Conservation (phyloP, 1,140 invertebrate genomes). For the Ladona fulva region DNA sequence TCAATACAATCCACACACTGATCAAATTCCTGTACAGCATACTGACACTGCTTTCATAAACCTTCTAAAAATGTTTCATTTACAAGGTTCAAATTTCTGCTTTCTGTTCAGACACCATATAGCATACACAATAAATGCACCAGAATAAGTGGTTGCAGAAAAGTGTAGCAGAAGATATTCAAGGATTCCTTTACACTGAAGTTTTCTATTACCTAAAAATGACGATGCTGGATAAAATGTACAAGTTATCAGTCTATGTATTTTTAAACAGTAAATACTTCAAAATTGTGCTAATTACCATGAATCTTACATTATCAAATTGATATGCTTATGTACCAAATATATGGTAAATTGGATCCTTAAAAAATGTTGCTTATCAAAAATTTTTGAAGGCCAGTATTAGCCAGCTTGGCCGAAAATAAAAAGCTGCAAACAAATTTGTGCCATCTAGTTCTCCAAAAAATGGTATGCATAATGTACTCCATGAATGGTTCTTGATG, state of each 20-base stretch:
- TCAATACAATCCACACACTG: background rate
- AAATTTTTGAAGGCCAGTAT: too few relatives aligned
- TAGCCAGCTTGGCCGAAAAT: too few relatives aligned
- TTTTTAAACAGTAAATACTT: too few relatives aligned
- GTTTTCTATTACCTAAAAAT: background rate
- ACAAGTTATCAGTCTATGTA: background rate
- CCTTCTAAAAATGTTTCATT: background rate
- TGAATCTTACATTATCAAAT: too few relatives aligned
- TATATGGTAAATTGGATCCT: too few relatives aligned
- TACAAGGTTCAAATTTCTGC: background rate
- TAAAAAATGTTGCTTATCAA: too few relatives aligned
- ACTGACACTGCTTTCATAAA: background rate
- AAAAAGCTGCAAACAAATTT: background rate
- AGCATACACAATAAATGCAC: background rate
- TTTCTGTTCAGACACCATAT: background rate
- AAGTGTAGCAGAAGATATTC: background rate
- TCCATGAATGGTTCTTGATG: background rate
- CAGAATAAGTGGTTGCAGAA: background rate
- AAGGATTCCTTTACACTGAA: background rate
- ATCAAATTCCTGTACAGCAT: background rate
- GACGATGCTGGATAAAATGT: background rate
- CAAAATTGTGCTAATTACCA: too few relatives aligned
- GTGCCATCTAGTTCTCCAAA: background rate
- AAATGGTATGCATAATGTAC: background rate
- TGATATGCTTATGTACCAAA: too few relatives aligned